phyloP scores from a whole-genome alignment of 2,888 invertebrate species.

The Dioctria linearis region DNA sequence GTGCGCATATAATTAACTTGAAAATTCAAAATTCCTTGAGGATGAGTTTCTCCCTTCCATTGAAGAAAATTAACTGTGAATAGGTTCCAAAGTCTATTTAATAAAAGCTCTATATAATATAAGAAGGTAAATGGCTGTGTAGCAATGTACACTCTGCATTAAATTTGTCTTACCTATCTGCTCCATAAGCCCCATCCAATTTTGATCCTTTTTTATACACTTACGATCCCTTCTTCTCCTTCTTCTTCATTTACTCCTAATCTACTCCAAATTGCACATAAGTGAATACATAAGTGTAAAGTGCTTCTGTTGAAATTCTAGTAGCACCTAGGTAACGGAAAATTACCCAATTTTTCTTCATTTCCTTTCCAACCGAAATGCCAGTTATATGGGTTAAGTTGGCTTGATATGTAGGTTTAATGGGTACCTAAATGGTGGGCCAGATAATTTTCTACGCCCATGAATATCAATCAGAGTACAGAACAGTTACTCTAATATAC shows the following conservation, averaged over 20 bases:
- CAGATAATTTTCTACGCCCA: constrained; percentile 14
- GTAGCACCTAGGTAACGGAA: background rate
- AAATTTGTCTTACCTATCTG: constrained; percentile 19
- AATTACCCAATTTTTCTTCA: constrained; percentile 35
- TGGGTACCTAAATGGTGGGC: constrained; percentile 28
- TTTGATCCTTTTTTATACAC: constrained; percentile 4
- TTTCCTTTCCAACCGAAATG: background rate
- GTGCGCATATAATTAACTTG: constrained; percentile 16
- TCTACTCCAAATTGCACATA: background rate
- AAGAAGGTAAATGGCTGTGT: background rate
- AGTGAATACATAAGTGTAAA: constrained; percentile 18
- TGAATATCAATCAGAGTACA: constrained; percentile 37
- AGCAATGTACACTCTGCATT: background rate
- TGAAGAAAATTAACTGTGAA: constrained; percentile 39
- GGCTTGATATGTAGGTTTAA: constrained; percentile 33
- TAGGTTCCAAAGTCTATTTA: constrained; percentile 30
- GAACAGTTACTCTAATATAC: constrained; percentile 22
- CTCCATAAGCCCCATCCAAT: constrained; percentile 16
- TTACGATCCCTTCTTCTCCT: background rate
- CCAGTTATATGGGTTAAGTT: constrained; percentile 18
- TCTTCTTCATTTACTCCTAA: background rate
- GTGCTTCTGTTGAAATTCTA: constrained; percentile 10
- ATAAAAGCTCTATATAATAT: constrained; percentile 21
- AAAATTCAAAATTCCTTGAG: constrained; percentile 28
- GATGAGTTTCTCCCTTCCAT: background rate